These are phyloP conservation scores for Heloderma charlesbogerti DNA, from an alignment of 2,113 vertebrate species.

Conservation along the genomic window DNA sequence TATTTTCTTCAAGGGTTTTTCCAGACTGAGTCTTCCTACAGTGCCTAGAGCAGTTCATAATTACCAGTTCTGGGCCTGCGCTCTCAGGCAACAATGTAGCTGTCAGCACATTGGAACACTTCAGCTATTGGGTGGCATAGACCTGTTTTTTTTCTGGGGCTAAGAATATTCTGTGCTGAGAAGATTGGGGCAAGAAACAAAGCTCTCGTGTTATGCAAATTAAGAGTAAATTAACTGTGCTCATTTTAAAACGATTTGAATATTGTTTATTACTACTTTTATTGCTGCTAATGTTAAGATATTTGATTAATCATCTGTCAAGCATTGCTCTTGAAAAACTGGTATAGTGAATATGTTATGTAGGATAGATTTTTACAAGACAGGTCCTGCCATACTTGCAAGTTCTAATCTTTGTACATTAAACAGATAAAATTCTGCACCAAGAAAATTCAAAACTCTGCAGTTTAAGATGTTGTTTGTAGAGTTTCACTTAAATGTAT, in stretches of 20 bases:
- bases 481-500: not conserved
- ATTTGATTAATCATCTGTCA: not conserved
- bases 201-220: not conserved
- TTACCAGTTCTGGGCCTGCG: too few relatives aligned
- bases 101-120: too few relatives aligned
- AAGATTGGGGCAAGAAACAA: not conserved
- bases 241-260: not conserved
- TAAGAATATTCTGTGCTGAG: not conserved
- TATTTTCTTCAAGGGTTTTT: too few relatives aligned
- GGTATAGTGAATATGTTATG: not conserved
- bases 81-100: too few relatives aligned
- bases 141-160: too few relatives aligned
- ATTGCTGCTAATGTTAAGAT: not conserved
- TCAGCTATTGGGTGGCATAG: too few relatives aligned
- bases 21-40: too few relatives aligned
- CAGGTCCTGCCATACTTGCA: too few relatives aligned
- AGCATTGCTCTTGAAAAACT: not conserved
- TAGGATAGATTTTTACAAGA: not conserved
- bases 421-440: not conserved
- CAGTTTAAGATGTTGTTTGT: not conserved
- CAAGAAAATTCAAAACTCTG: not conserved
- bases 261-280: not conserved
- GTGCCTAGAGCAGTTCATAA: too few relatives aligned
- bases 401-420: not conserved
- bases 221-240: not conserved